A percentile compares a stretch with the other conserved stretches of the same genome.
These are phyloP conservation scores for Fragariocoptes setiger DNA, from an alignment of 1,140 invertebrate species.

Conservation along the genomic window DNA sequence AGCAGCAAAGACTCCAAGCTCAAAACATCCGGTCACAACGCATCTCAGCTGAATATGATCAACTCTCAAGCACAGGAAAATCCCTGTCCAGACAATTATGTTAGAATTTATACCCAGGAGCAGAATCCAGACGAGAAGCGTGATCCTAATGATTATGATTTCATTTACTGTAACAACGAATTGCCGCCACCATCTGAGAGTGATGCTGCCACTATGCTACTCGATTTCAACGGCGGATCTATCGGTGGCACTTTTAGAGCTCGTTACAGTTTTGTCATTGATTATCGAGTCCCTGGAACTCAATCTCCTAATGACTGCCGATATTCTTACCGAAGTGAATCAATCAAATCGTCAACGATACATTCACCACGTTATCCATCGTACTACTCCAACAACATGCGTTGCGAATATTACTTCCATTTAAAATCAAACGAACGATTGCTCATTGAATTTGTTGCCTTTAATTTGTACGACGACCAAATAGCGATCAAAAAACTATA, in stretches of 20 bases:
- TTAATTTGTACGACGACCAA: conserved; percentile 34
- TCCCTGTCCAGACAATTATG: conserved; percentile 61
- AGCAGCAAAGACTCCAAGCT: neutral
- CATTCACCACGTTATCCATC: conserved; percentile 80
- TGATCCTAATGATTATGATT: conserved; percentile 48
- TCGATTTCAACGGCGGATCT: conserved; percentile 47
- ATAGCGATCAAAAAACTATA: conserved; percentile 7
- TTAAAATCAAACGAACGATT: conserved; percentile 60
- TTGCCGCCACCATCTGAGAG: conserved; percentile 32
- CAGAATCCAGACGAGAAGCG: conserved; percentile 68
- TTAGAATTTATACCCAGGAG: conserved; percentile 64
- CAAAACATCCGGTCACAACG: neutral
- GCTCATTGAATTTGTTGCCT: conserved; percentile 62
- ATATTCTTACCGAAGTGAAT: conserved; percentile 58
- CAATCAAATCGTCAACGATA: conserved; percentile 52
- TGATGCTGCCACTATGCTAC: conserved; percentile 60
- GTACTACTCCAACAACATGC: conserved; percentile 68
- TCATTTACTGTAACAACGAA: conserved; percentile 48
- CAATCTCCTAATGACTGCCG: conserved; percentile 55
- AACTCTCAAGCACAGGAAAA: too few species aligned
- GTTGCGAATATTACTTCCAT: conserved; percentile 58
- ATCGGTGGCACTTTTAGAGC: conserved; percentile 70
- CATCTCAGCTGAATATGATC: neutral
- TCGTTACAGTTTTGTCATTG: conserved; percentile 50
- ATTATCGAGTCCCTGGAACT: conserved; percentile 54